These are phyloP conservation scores for Speoplatyrhinus poulsoni DNA, from an alignment of 2,113 vertebrate species.

Conservation along the genomic window DNA sequence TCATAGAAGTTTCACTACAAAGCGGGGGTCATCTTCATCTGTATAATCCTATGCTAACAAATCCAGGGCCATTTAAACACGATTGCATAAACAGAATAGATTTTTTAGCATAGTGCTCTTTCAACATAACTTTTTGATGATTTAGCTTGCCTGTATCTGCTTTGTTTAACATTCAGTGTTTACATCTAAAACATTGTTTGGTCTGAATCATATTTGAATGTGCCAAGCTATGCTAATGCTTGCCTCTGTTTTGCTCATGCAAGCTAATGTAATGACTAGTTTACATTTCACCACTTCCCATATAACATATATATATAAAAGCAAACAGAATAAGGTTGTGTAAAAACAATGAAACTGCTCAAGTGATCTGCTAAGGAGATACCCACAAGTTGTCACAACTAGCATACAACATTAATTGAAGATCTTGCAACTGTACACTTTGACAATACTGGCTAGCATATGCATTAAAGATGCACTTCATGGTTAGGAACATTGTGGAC, in stretches of 20 bases:
- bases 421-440: background rate
- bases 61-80: too few species aligned
- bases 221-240: background rate
- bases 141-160: background rate
- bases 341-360: constrained; percentile 10
- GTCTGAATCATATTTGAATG: background rate
- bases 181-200: background rate
- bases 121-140: too few species aligned
- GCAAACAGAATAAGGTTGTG: background rate
- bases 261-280: constrained; percentile 5
- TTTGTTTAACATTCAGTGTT: constrained; percentile 4
- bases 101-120: too few species aligned
- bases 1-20: too few species aligned
- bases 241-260: background rate
- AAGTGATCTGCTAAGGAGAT: background rate
- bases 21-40: too few species aligned
- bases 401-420: background rate
- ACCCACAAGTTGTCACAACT: background rate
- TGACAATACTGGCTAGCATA: background rate
- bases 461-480: background rate
- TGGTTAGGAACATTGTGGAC: background rate
- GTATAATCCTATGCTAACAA: too few species aligned
- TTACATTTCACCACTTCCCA: background rate
- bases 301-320: constrained; percentile 1
- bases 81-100: too few species aligned